phyloP scores from a whole-genome alignment of 2,888 invertebrate genomes.

The Tenthredo amoena region DNA sequence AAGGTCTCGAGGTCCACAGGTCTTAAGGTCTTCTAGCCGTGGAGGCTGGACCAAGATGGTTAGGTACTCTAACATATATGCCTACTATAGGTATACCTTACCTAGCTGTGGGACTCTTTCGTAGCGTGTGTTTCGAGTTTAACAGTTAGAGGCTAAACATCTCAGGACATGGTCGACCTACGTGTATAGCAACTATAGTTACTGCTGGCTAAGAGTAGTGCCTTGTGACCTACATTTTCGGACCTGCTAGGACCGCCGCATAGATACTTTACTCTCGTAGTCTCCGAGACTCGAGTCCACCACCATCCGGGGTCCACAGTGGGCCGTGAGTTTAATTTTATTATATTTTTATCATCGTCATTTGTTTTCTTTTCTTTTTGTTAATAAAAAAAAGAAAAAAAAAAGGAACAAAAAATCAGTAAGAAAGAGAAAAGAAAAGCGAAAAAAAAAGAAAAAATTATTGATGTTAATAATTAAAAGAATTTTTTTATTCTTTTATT shows the following conservation, averaged over 20 bases:
- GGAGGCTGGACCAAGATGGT: conserved; percentile 36
- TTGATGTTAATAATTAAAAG: not conserved
- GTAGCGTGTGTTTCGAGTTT: conserved; percentile 47
- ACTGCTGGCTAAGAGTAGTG: conserved; percentile 24
- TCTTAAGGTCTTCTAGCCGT: conserved; percentile 21
- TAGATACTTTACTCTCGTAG: conserved; percentile 24
- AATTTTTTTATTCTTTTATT: not conserved
- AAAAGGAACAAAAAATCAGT: not conserved
- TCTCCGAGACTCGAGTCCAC: conserved; percentile 14
- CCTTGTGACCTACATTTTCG: conserved; percentile 74
- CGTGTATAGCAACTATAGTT: conserved; percentile 34
- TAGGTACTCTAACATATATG: not conserved
- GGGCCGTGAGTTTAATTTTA: not conserved
- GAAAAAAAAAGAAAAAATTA: not conserved
- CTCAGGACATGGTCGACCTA: conserved; percentile 53
- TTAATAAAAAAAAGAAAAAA: not conserved
- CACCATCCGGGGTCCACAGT: conserved; percentile 37
- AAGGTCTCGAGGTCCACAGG: conserved; percentile 14
- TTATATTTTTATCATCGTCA: not conserved
- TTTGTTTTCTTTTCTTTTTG: not conserved
- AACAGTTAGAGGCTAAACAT: conserved; percentile 60
- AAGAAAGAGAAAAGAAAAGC: no score
- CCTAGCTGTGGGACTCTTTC: conserved; percentile 40
- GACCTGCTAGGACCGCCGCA: conserved; percentile 59
- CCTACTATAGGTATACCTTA: not conserved